Base-by-base conservation (phyloP, 2,113 vertebrate species). In the Vulpes ferrilata region DNA sequence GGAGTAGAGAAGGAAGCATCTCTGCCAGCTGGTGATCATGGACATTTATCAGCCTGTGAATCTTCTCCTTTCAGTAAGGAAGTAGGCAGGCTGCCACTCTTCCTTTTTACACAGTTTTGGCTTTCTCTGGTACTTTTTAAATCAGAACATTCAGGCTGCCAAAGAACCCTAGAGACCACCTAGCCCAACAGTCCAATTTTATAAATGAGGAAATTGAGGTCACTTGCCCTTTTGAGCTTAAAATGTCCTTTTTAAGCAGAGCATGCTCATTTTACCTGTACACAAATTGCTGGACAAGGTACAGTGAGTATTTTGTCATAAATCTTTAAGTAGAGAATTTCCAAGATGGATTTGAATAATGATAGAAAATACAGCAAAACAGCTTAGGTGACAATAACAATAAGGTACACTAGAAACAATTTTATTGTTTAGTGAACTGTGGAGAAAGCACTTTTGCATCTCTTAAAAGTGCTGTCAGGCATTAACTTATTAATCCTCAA, bases 201-300 rank as follows among this genome's bases (percentile, higher is more conserved):
- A 65, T 55, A 90, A 93, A 93, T 80, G 35, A 96, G 76, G 55
- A 96, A 96, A 69, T 57, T 65, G 82, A 95, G 65, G 74, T 87
- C 79, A 93, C 27, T 89, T 4, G 2, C 43, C 20, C 13, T 67
- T 71, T 25, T 35, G 79, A 93, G 32, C 27, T 71, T 82, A 64
- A 11, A 3, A 79, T 35, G 4, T 62, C 67, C 55, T 81, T 96
- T 79, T 83, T 32, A 93, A 96, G 48, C 22, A 38, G 11, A 91
- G 35, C n/a, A 48, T 89, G 59, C 10, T 91, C 19, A 27, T 97
- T 95, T 97, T 87, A 19, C 19, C 62, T 76, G 3, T 16, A 62
- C 20, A 64, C 79, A 93, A 53, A 92, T 81, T 93, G 62, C 69
- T 59, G 22, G 43, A 89, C n/a, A 91, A 74, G 35, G 13, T 55